Evolutionary conservation across 1,140 invertebrate species (phyloP).

Genomic region (Formica selysi): DNA sequence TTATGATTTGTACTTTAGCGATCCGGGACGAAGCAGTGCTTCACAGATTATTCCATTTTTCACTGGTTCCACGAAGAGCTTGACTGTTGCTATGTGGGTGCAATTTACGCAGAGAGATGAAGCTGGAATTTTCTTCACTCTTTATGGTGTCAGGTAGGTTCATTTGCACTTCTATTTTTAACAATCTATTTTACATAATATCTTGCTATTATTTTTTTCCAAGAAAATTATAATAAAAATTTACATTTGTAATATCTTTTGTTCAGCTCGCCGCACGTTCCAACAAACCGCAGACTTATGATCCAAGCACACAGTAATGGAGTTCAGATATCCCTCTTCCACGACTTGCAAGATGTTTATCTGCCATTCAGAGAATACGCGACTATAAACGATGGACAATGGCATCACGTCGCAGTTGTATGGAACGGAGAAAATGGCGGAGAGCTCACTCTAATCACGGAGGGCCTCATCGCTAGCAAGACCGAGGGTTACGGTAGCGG

Average conservation of each 20-base stretch:
- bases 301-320: conserved; percentile 96
- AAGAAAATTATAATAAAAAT: not conserved
- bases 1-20: conserved; percentile 98
- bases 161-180: not conserved
- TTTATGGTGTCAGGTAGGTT: conserved; percentile 93
- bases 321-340: conserved; percentile 95
- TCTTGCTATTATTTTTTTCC: not conserved
- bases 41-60: conserved; percentile 96
- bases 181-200: conserved; percentile 55
- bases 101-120: conserved; percentile 96
- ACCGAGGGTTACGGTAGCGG: conserved; percentile 94
- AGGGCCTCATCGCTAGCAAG: conserved; percentile 96
- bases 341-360: conserved; percentile 95
- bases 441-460: conserved; percentile 95
- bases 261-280: conserved; percentile 91
- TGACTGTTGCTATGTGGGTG: conserved; percentile 98
- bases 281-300: conserved; percentile 92
- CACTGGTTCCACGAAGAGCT: conserved; percentile 90
- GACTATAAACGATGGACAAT: conserved; percentile 97
- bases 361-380: conserved; percentile 96
- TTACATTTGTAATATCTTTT: not conserved
- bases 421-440: conserved; percentile 96
- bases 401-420: conserved; percentile 98
- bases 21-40: conserved; percentile 94
- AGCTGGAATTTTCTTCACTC: conserved; percentile 96